A percentile compares a stretch with the other conserved stretches of the same genome.
These are phyloP conservation scores for Rhynchomys soricoides DNA, from an alignment of 2,113 vertebrate species.

Conservation along the genomic window DNA sequence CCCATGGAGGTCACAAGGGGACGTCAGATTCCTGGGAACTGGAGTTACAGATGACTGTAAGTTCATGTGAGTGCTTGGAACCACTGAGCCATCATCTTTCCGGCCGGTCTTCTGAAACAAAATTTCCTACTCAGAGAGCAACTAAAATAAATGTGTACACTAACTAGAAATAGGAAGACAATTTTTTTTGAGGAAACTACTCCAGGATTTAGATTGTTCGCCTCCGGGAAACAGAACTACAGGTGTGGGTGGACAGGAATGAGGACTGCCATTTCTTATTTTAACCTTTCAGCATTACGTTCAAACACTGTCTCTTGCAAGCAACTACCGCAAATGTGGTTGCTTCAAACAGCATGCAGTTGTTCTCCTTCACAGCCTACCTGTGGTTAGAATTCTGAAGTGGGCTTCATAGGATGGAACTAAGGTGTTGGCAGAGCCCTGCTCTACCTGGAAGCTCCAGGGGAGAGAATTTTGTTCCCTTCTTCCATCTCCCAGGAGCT, in stretches of 20 bases:
- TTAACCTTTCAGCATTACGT: neutral
- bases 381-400: neutral
- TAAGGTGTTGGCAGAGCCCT: neutral
- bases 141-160: neutral
- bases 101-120: neutral
- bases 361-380: neutral
- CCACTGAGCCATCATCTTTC: neutral
- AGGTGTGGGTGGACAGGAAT: rapidly evolving
- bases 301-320: neutral
- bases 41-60: neutral
- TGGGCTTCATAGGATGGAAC: neutral
- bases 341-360: neutral
- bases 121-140: neutral
- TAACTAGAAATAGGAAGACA: neutral
- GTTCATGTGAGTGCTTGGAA: neutral
- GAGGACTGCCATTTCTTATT: neutral
- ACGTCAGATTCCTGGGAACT: neutral
- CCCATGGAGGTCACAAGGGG: neutral
- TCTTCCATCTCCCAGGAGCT: neutral
- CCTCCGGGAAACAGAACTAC: neutral
- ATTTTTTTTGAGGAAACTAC: neutral
- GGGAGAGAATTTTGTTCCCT: neutral
- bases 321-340: neutral
- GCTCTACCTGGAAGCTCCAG: neutral
- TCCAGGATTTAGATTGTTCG: conserved; percentile 39